Base-by-base conservation (phyloP, 1,140 invertebrate species). In the Drosophila chauvacae region DNA sequence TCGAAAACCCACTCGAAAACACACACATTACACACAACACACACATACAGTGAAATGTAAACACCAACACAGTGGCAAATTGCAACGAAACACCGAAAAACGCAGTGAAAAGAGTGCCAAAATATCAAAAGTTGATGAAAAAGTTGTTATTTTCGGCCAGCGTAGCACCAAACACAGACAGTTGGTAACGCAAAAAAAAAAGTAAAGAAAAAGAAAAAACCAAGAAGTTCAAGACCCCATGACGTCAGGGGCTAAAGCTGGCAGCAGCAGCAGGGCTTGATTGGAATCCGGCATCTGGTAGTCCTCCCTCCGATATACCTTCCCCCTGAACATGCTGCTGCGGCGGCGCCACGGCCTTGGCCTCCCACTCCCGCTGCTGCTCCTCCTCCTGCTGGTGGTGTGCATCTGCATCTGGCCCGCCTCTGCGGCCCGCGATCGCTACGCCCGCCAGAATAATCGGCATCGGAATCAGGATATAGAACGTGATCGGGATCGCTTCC, bases 31-130 rank as follows among this genome's bases (percentile, higher is more conserved):
- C 60, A 23, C 44, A 28, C 18, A 33, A 35, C 30, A 53, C 61
- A 23, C 57, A 68, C 47, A n/a, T n/a, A 66, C 62, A 66, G 66
- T 70, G 66, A 70, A 70, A 70, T 70, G 66, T 70, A 66, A 70
- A 66, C 62, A 70, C 66, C 66, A 44, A 70, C 23, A 70, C 37
- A 44, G 53, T 53, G 55, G 66, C 48, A 72, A 86, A 87, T 87
- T 87, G 83, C 83, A 87, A 56, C 84, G 61, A 65, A 69, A 30
- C 18, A 48, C 9, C 58, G 30, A 37, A 70, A 80, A 88, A 80
- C 80, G 84, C 84, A 87, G 85, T 77, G 71, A 87, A 55, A 83
- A 88, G 85, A 87, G 83, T 64, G 44, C 30, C 53, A 78, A 28
- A 81, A 81, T 68, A 61, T 53, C 28, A 50, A 78, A 50, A 78